Conservation (phyloP, 2,113 vertebrate genomes). For the Mormyrus iriodes region DNA sequence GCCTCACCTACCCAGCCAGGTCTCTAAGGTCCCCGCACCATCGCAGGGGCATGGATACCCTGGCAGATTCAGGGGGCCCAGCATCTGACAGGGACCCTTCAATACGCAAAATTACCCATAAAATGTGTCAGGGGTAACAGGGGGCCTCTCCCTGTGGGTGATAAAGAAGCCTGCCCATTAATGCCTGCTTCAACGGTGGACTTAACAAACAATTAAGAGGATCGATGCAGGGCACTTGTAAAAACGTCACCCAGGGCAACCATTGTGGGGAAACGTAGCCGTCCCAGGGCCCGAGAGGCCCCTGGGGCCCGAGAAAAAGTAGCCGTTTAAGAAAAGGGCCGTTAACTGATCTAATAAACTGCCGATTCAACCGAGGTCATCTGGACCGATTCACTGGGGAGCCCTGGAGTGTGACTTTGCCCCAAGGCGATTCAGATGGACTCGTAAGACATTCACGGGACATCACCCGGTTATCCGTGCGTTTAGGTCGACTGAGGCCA, state of each 20-base stretch:
- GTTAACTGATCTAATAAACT: conserved; percentile 26
- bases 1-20: not conserved
- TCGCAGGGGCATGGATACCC: not conserved
- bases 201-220: conserved; percentile 43
- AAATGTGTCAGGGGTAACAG: not conserved
- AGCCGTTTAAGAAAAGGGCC: conserved; percentile 10
- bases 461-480: not conserved
- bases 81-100: not conserved
- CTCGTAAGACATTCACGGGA: not conserved
- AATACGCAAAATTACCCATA: not conserved
- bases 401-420: not conserved
- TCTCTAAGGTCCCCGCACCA: not conserved
- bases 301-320: not conserved
- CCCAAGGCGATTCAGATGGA: not conserved
- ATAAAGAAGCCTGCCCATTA: conserved; percentile 32
- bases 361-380: conserved; percentile 33
- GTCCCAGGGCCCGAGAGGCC: not conserved
- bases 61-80: not conserved
- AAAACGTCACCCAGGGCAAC: conserved; percentile 26
- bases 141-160: not conserved
- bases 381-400: conserved; percentile 19
- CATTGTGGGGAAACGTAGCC: not conserved
- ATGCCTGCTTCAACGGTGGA: conserved; percentile 35
- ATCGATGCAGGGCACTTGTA: conserved; percentile 35
- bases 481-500: not conserved